Percentiles rank a stretch among this genome's conserved stretches.
These are phyloP conservation scores for Ophion obscuratus DNA, from an alignment of 2,888 invertebrate genomes.

Conservation along the genomic window DNA sequence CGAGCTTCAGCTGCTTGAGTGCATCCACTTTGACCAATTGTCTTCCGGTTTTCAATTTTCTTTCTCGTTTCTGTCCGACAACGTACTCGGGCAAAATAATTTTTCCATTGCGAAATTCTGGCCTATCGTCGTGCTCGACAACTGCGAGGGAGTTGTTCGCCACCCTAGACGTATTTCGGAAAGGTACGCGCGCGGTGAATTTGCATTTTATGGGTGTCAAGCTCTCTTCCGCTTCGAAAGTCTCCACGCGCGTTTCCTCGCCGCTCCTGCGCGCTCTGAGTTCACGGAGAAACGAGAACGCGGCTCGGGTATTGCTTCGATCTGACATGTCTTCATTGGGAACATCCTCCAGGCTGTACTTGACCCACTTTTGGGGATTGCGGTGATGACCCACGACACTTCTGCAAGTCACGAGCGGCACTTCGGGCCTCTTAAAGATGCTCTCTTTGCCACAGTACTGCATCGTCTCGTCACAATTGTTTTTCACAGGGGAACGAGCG, in stretches of 20 bases:
- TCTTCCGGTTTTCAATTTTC: conserved; percentile 83
- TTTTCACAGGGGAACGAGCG: conserved; percentile 36
- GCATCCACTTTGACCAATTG: conserved; percentile 69
- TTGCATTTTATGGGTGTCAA: background rate
- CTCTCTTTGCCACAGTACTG: conserved; percentile 90
- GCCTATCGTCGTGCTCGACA: conserved; percentile 79
- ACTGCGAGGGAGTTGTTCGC: conserved; percentile 47
- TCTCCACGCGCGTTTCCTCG: conserved; percentile 59
- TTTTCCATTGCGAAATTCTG: conserved; percentile 88
- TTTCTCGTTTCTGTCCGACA: conserved; percentile 88
- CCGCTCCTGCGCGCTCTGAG: conserved; percentile 86
- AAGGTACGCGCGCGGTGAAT: no score
- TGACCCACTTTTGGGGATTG: conserved; percentile 93
- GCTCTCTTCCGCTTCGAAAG: no score
- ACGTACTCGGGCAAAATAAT: conserved; percentile 93
- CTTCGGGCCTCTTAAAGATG: conserved; percentile 91
- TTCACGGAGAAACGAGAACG: conserved; percentile 90
- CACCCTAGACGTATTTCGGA: background rate
- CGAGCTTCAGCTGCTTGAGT: conserved; percentile 84
- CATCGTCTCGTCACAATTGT: conserved; percentile 84
- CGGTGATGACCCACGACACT: conserved; percentile 86
- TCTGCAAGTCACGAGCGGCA: conserved; percentile 85
- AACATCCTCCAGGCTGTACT: conserved; percentile 92
- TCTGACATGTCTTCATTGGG: conserved; percentile 91
- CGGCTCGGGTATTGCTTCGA: conserved; percentile 90